These are phyloP conservation scores for Tyrophagus putrescentiae DNA, from an alignment of 1,140 invertebrate species.

Conservation along the genomic window DNA sequence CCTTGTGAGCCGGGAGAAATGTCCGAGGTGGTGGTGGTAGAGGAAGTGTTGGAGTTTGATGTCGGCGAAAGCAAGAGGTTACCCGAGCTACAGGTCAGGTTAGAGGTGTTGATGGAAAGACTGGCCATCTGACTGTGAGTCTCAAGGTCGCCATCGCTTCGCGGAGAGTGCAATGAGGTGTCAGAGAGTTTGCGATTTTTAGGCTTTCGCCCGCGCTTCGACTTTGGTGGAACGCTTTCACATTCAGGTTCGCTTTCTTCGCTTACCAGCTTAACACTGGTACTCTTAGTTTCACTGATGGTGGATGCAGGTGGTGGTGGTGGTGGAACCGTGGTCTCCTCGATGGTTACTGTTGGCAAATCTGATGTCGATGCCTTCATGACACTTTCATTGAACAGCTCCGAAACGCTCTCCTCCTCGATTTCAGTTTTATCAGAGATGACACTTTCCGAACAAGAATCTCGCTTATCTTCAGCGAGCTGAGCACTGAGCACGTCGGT, in stretches of 20 bases:
- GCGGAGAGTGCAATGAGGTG: conserved; percentile 19
- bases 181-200: conserved; percentile 27
- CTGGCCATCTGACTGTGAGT: background rate
- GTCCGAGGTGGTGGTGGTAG: conserved; percentile 12
- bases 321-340: background rate
- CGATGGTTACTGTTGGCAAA: too few species aligned
- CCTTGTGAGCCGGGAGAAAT: conserved; percentile 6
- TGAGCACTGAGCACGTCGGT: background rate
- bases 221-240: conserved; percentile 21
- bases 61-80: conserved; percentile 8
- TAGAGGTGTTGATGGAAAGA: background rate
- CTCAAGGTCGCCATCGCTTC: conserved; percentile 4
- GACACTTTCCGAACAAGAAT: conserved; percentile 10
- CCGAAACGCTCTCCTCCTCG: background rate
- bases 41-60: background rate
- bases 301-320: background rate
- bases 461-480: conserved; percentile 1
- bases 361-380: background rate
- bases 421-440: background rate
- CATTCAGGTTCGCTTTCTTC: conserved; percentile 10
- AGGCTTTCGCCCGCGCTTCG: conserved; percentile 25
- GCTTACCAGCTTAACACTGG: too few species aligned
- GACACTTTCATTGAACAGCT: background rate
- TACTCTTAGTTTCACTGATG: background rate
- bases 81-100: background rate